Evolutionary conservation across 2,888 invertebrate species (phyloP).

Genomic region (Agonopterix alstromeriana): DNA sequence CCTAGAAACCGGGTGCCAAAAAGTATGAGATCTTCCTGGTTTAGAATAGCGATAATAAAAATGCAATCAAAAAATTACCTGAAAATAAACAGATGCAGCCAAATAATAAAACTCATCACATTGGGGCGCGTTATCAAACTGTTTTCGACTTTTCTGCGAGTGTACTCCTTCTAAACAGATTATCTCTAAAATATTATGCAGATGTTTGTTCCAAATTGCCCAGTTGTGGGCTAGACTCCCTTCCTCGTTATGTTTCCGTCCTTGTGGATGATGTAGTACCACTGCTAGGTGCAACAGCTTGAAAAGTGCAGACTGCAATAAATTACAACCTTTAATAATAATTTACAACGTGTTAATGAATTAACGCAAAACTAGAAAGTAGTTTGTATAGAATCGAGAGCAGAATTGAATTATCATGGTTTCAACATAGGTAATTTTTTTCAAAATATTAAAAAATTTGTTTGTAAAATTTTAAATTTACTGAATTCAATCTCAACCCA

Average conservation of each 20-base stretch:
- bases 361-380: too few species aligned
- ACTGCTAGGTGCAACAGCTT: conserved; percentile 45
- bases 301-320: conserved; percentile 49
- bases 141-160: conserved; percentile 43
- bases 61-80: conserved; percentile 11
- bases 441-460: too few species aligned
- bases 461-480: too few species aligned
- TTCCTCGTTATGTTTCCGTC: conserved; percentile 32
- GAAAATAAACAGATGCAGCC: conserved; percentile 52
- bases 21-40: too few species aligned
- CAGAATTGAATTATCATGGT: too few species aligned
- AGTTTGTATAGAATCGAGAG: too few species aligned
- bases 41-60: too few species aligned
- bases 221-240: conserved; percentile 51
- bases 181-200: conserved; percentile 53
- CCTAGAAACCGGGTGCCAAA: too few species aligned
- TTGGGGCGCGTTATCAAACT: conserved; percentile 23
- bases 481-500: too few species aligned
- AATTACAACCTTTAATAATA: too few species aligned
- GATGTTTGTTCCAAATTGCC: conserved; percentile 50
- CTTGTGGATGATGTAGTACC: conserved; percentile 55
- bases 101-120: conserved; percentile 38
- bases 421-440: too few species aligned
- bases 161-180: conserved; percentile 45
- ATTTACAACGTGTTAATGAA: too few species aligned